Evolutionary conservation across 64 coral and sea anemone species (phyloP).

Genomic region (Actinia tenebrosa): DNA sequence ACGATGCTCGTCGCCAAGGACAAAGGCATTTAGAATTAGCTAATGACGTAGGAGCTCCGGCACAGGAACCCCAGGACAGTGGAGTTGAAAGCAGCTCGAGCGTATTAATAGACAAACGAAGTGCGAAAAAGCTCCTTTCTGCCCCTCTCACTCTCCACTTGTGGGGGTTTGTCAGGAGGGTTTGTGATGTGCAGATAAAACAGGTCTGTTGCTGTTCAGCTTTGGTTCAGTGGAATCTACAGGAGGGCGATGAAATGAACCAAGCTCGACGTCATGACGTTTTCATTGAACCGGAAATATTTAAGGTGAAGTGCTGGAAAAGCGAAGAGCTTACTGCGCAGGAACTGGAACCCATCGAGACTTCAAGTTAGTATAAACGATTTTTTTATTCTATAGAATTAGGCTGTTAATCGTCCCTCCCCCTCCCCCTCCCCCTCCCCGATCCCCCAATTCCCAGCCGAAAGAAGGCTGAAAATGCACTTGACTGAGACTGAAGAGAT

Average conservation of each 20-base stretch:
- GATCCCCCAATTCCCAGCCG: too few species aligned
- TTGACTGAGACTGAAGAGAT: background rate
- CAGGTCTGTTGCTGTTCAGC: slow-evolving; percentile 53
- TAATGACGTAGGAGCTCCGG: background rate
- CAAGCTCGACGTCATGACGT: background rate
- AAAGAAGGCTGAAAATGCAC: background rate
- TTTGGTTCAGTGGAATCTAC: slow-evolving; percentile 39
- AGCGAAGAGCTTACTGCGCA: background rate
- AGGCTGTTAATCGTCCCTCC: too few species aligned
- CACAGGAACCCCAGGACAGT: slow-evolving; percentile 53
- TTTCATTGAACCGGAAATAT: slow-evolving; percentile 21
- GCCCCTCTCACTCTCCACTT: slow-evolving; percentile 49
- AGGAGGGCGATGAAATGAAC: background rate
- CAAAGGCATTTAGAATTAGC: background rate
- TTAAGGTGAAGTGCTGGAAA: slow-evolving; percentile 38
- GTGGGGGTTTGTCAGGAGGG: slow-evolving; percentile 48
- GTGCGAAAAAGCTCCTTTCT: slow-evolving; percentile 14
- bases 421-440: too few species aligned
- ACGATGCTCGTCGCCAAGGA: background rate
- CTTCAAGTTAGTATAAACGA: background rate
- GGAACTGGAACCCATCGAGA: slow-evolving; percentile 14
- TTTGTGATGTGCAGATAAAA: slow-evolving; percentile 24
- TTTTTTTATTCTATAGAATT: background rate
- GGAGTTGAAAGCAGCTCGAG: slow-evolving; percentile 88
- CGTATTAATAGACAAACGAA: slow-evolving; percentile 10